Percentiles rank a stretch among this genome's conserved stretches.
Conservation (phyloP, 2,888 invertebrate species). For the Tricholauxania praeusta region DNA sequence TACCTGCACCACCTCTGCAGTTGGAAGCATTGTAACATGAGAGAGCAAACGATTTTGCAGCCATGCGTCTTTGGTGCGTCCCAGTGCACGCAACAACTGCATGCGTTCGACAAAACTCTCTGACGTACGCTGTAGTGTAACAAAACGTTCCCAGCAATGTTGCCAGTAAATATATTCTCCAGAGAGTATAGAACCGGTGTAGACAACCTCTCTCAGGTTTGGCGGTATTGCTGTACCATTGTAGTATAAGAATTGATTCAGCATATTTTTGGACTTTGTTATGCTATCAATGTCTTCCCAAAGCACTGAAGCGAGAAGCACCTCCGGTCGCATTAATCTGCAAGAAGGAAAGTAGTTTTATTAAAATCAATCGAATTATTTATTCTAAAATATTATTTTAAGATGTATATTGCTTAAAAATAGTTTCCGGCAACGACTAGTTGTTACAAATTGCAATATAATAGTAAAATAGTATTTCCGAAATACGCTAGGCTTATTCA, state of each 20-base stretch:
- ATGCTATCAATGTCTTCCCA: slow-evolving; percentile 68
- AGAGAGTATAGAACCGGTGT: slow-evolving; percentile 67
- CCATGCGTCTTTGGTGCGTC: slow-evolving; percentile 68
- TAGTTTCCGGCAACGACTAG: too few species aligned
- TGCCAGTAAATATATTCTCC: slow-evolving; percentile 68
- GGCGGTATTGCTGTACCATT: slow-evolving; percentile 63
- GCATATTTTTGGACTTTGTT: slow-evolving; percentile 63
- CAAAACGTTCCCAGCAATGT: slow-evolving; percentile 68
- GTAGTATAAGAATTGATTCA: slow-evolving; percentile 64
- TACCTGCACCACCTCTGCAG: slow-evolving; percentile 67
- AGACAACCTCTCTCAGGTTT: slow-evolving; percentile 67
- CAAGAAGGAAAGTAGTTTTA: slow-evolving; percentile 13
- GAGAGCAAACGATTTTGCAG: slow-evolving; percentile 68
- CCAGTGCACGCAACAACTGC: slow-evolving; percentile 66
- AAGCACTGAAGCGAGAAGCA: slow-evolving; percentile 64
- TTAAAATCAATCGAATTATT: not conserved
- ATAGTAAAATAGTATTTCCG: too few species aligned
- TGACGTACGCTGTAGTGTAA: slow-evolving; percentile 62
- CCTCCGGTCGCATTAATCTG: slow-evolving; percentile 66
- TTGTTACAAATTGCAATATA: too few species aligned
- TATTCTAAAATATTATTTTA: too few species aligned
- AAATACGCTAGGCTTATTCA: too few species aligned
- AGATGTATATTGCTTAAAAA: too few species aligned
- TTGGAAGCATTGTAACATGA: slow-evolving; percentile 67
- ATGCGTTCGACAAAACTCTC: slow-evolving; percentile 67